A percentile compares a stretch with the other conserved stretches of the same genome.
Conservation (phyloP, 1,140 invertebrate species). For the Mamestra configurata region DNA sequence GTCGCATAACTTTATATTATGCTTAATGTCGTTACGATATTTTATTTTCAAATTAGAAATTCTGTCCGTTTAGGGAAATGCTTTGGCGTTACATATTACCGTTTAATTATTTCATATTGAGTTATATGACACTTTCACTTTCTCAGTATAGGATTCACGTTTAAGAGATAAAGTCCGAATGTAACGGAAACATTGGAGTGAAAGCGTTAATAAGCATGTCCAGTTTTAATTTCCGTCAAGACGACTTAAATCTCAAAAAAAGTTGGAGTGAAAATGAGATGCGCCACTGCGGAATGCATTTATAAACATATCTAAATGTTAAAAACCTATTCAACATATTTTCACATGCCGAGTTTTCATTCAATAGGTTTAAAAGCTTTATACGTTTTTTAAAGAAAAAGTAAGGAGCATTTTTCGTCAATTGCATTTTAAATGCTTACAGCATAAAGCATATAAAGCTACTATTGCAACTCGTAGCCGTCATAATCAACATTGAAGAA, state of each 20-base stretch:
- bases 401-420: not conserved
- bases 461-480: too few relatives aligned
- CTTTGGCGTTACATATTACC: slow-evolving; percentile 27
- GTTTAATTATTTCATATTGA: slow-evolving; percentile 58
- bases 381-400: not conserved
- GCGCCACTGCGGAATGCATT: slow-evolving; percentile 13
- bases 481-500: too few relatives aligned
- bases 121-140: slow-evolving; percentile 73
- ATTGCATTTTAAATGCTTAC: not conserved
- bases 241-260: slow-evolving; percentile 54
- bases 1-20: slow-evolving; percentile 45
- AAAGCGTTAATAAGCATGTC: slow-evolving; percentile 78
- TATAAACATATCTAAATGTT: not conserved
- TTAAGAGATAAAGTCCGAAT: slow-evolving; percentile 74
- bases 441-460: too few relatives aligned
- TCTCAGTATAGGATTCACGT: slow-evolving; percentile 69
- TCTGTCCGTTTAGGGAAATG: not conserved
- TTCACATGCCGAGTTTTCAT: not conserved
- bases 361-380: not conserved
- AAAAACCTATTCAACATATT: not conserved
- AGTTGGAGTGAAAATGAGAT: slow-evolving; percentile 32
- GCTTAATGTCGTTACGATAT: slow-evolving; percentile 35
- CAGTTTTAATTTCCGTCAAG: slow-evolving; percentile 77
- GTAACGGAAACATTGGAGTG: slow-evolving; percentile 74
- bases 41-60: slow-evolving; percentile 46